A percentile compares a stretch with the other conserved stretches of the same genome.
Evolutionary conservation across 2,888 invertebrate species (phyloP).

Genomic region (Eumacrocentrus americanus): DNA sequence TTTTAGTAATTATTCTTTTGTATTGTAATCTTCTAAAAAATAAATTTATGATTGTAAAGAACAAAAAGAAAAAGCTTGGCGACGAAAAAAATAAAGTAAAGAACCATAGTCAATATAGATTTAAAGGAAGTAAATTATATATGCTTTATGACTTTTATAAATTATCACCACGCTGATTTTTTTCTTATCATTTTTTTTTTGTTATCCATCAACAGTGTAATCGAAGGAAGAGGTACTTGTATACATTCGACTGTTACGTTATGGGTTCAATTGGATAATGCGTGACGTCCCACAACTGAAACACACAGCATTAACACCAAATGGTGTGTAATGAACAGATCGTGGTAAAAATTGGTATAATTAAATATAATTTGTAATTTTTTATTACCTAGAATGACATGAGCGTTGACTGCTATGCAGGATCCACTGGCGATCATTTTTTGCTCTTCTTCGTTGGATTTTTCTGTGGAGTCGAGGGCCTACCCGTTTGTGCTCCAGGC

Average conservation of each 20-base stretch:
- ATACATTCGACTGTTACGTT: conserved; percentile 23
- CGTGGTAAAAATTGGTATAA: conserved; percentile 8
- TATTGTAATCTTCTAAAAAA: too few relatives aligned
- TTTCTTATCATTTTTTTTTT: conserved; percentile 1
- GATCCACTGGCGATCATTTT: conserved; percentile 68
- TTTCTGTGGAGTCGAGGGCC: conserved; percentile 85
- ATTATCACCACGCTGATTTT: neutral
- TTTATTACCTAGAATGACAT: conserved; percentile 50
- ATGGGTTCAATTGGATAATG: conserved; percentile 25
- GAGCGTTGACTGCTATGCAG: conserved; percentile 55
- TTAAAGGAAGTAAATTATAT: neutral
- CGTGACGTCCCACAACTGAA: conserved; percentile 18
- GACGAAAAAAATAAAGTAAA: conserved; percentile 10
- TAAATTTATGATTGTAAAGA: neutral
- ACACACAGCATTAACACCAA: too few relatives aligned
- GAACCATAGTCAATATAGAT: conserved; percentile 6
- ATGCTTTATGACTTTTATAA: neutral
- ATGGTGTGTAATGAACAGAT: too few relatives aligned
- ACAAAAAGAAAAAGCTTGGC: neutral
- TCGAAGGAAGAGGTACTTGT: conserved; percentile 21
- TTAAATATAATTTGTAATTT: neutral
- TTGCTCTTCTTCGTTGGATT: conserved; percentile 65
- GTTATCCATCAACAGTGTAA: neutral
- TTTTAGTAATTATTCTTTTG: too few relatives aligned
- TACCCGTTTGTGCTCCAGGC: conserved; percentile 71